Evolutionary conservation across 2,113 vertebrate genomes (phyloP).

Genomic region (Balaenoptera acutorostrata): DNA sequence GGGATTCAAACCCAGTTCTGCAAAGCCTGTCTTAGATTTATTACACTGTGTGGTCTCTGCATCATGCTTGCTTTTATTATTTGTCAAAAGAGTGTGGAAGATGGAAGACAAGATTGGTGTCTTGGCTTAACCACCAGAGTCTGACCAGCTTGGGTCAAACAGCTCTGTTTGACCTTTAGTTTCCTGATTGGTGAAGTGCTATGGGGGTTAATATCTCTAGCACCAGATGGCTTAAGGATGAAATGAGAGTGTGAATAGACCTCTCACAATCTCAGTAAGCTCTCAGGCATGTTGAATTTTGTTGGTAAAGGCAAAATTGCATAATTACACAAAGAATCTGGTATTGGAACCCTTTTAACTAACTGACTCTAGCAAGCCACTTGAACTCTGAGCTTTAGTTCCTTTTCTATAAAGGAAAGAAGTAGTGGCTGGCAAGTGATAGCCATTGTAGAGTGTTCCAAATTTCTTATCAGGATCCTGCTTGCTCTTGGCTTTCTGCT

Average conservation of each 20-base stretch:
- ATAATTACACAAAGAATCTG: not conserved
- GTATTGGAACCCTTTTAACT: not conserved
- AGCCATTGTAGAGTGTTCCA: not conserved
- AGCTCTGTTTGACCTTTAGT: not conserved
- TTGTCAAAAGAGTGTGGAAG: not conserved
- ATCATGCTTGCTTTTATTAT: not conserved
- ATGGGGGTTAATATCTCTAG: not conserved
- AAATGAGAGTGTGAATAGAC: not conserved
- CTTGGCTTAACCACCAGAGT: not conserved
- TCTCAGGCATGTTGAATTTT: not conserved
- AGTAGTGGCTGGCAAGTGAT: not conserved
- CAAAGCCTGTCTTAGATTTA: not conserved
- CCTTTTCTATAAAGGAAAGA: not conserved
- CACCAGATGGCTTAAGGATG: not conserved
- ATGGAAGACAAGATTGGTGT: not conserved
- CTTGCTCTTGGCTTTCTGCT: not conserved
- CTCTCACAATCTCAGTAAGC: not conserved
- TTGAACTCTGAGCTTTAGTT: not conserved
- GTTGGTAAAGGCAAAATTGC: not conserved
- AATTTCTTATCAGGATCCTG: not conserved
- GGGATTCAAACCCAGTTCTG: not conserved
- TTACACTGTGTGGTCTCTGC: not conserved
- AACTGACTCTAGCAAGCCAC: not conserved
- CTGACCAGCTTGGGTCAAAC: not conserved
- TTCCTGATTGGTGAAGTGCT: not conserved